Evolutionary conservation across 2,113 vertebrate species (phyloP).

Genomic region (Macrotis lagotis): DNA sequence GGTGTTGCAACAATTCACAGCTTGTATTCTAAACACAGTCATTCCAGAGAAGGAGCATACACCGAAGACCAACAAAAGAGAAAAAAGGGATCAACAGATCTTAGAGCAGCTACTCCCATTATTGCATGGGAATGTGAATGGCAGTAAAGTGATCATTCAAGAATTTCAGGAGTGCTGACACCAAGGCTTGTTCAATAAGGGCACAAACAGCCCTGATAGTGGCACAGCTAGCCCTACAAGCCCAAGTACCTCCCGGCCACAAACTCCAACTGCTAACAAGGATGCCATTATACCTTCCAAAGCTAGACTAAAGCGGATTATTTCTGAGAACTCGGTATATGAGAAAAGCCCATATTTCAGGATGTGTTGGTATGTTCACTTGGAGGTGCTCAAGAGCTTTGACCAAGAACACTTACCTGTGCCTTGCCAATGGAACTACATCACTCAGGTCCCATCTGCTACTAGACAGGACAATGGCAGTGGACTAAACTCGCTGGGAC

Average conservation of each 20-base stretch:
- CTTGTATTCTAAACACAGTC: slow-evolving; percentile 84
- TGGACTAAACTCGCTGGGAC: fast-evolving
- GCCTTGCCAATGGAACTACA: slow-evolving; percentile 94
- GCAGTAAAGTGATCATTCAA: slow-evolving; percentile 93
- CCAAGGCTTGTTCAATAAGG: slow-evolving; percentile 77
- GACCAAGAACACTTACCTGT: slow-evolving; percentile 90
- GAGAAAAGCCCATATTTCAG: slow-evolving; percentile 91
- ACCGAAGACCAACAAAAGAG: slow-evolving; percentile 83
- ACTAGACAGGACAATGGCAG: slow-evolving; percentile 85
- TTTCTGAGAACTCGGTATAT: slow-evolving; percentile 92
- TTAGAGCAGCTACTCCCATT: slow-evolving; percentile 90
- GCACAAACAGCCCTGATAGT: fast-evolving
- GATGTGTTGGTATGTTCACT: slow-evolving; percentile 96
- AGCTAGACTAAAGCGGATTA: slow-evolving; percentile 90
- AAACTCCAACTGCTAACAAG: slow-evolving; percentile 64
- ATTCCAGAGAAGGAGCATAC: slow-evolving; percentile 80
- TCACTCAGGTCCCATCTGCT: slow-evolving; percentile 86
- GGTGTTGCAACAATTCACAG: slow-evolving; percentile 86
- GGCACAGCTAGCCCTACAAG: slow-evolving; percentile 19
- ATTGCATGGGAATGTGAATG: slow-evolving; percentile 94
- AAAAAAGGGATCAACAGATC: slow-evolving; percentile 86
- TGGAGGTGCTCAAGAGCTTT: slow-evolving; percentile 89
- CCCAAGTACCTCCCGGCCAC: slow-evolving; percentile 68
- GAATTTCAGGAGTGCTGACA: slow-evolving; percentile 96
- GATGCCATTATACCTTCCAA: slow-evolving; percentile 88